phyloP scores from a whole-genome alignment of 1,140 invertebrate genomes.

The Mercenaria mercenaria region DNA sequence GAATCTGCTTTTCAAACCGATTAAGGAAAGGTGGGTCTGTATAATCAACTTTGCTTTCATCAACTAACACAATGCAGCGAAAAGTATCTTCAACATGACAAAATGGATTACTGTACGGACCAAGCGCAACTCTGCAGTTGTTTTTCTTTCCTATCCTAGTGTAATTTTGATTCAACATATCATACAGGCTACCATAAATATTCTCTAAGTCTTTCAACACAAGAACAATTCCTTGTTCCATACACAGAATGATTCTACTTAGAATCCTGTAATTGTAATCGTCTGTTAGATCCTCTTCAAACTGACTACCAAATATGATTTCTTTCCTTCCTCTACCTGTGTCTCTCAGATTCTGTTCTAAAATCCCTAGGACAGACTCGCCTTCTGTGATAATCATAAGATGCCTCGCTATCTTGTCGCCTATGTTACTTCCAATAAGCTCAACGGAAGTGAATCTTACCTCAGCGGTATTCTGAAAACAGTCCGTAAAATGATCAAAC shows the following conservation, averaged over 20 bases:
- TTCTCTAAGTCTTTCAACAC: conserved; percentile 79
- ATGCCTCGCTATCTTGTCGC: conserved; percentile 67
- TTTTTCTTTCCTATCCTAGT: conserved; percentile 77
- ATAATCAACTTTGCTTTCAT: conserved; percentile 74
- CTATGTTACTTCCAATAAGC: conserved; percentile 71
- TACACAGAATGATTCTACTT: conserved; percentile 79
- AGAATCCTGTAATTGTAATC: conserved; percentile 79
- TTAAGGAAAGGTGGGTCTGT: conserved; percentile 79
- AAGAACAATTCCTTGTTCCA: conserved; percentile 79
- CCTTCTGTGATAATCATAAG: conserved; percentile 74
- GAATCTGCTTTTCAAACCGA: conserved; percentile 80
- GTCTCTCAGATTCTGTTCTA: conserved; percentile 63
- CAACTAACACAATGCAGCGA: conserved; percentile 78
- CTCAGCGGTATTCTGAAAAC: neutral
- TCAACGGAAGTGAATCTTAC: neutral
- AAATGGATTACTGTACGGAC: conserved; percentile 79
- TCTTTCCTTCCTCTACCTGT: conserved; percentile 54
- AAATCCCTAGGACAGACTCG: conserved; percentile 69
- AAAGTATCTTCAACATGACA: conserved; percentile 78
- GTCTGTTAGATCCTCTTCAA: conserved; percentile 77
- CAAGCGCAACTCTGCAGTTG: conserved; percentile 76
- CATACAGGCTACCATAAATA: conserved; percentile 81
- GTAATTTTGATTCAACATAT: conserved; percentile 82
- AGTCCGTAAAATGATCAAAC: conserved; percentile 26
- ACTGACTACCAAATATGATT: conserved; percentile 78